phyloP scores from a whole-genome alignment of 2,888 invertebrate genomes.

The Alloplasta piceator region DNA sequence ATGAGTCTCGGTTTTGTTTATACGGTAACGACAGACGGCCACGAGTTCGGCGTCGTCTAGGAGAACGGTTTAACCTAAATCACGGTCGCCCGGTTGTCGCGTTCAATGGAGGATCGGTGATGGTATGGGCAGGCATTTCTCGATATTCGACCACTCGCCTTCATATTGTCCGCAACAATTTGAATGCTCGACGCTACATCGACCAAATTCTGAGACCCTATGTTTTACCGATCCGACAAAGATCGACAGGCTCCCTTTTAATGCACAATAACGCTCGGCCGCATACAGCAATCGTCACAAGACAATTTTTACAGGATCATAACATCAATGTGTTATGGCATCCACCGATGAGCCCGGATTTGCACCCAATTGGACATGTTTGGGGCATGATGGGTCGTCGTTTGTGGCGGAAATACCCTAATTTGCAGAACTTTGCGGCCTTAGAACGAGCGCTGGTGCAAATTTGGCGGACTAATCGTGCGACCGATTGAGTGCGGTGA shows the following conservation, averaged over 20 bases:
- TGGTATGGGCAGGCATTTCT: too few relatives aligned
- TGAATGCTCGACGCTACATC: constrained; percentile 52
- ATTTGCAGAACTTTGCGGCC: too few relatives aligned
- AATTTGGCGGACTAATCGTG: too few relatives aligned
- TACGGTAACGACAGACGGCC: too few relatives aligned
- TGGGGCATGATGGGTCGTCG: too few relatives aligned
- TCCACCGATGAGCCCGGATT: constrained; percentile 50
- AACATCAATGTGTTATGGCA: constrained; percentile 31
- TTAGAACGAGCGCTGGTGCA: too few relatives aligned
- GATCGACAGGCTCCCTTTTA: constrained; percentile 39
- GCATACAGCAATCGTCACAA: constrained; percentile 41
- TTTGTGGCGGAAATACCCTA: constrained; percentile 23
- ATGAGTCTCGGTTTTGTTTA: too few relatives aligned
- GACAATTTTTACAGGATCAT: constrained; percentile 44
- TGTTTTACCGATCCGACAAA: constrained; percentile 36
- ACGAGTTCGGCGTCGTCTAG: constrained; percentile 21
- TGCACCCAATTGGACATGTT: constrained; percentile 40
- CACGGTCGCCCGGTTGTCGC: neutral
- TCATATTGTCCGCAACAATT: too few relatives aligned
- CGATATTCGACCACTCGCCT: too few relatives aligned
- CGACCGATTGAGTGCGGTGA: neutral
- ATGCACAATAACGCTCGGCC: constrained; percentile 64
- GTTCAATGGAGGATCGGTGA: too few relatives aligned
- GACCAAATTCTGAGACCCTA: constrained; percentile 44
- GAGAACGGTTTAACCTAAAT: constrained; percentile 24